phyloP scores from a whole-genome alignment of 2,888 invertebrate genomes.

The Maniola hyperantus region DNA sequence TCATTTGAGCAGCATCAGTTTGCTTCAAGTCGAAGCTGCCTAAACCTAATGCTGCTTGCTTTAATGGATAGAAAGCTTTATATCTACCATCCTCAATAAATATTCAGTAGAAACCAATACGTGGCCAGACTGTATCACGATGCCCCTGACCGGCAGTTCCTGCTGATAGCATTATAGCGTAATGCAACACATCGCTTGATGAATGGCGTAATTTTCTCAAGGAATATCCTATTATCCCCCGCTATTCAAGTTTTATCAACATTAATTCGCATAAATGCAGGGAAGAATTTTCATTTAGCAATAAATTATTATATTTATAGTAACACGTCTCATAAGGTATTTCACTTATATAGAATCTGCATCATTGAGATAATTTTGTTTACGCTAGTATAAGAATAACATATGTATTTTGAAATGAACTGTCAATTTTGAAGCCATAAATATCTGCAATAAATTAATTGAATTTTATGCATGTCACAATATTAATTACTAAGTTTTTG shows the following conservation, averaged over 20 bases:
- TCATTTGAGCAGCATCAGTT: no score
- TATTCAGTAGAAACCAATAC: slow-evolving; percentile 12
- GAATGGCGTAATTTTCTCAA: slow-evolving; percentile 36
- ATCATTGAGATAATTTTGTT: background rate
- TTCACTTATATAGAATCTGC: slow-evolving; percentile 5
- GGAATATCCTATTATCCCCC: slow-evolving; percentile 30
- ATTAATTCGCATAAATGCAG: slow-evolving; percentile 21
- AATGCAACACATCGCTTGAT: slow-evolving; percentile 35
- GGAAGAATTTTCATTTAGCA: slow-evolving; percentile 18
- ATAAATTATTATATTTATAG: slow-evolving; percentile 18
- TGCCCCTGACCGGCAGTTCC: slow-evolving; percentile 28
- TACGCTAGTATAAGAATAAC: background rate
- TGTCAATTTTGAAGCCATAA: background rate
- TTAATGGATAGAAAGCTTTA: no score
- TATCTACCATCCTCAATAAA: background rate
- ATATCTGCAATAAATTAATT: background rate
- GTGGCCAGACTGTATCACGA: slow-evolving; percentile 13
- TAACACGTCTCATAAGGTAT: background rate
- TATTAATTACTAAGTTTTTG: no score
- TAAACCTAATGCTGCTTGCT: no score
- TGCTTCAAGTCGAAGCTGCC: no score
- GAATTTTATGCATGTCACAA: background rate
- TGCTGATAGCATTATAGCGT: slow-evolving; percentile 32
- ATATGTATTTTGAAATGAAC: background rate
- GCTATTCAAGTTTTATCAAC: slow-evolving; percentile 30